phyloP scores from a whole-genome alignment of 2,797 vertebrate genomes.

The Scolopax bukidnonensis region DNA sequence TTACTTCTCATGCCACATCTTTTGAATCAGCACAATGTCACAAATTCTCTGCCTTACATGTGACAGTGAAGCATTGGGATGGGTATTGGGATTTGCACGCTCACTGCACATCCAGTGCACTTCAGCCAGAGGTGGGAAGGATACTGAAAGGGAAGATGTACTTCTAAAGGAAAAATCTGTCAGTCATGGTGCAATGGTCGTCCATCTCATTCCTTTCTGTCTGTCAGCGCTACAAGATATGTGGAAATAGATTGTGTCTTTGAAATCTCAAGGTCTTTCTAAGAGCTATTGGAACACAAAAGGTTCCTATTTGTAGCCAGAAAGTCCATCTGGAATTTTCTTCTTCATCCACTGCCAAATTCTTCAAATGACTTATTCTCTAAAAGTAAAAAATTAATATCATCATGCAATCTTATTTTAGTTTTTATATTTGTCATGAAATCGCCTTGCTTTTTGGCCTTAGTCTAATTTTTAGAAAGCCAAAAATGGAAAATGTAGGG shows the following conservation, averaged over 20 bases:
- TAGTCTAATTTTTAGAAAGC: background rate
- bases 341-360: background rate
- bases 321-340: conserved; percentile 24
- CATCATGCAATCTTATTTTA: background rate
- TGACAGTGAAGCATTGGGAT: conserved; percentile 62
- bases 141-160: background rate
- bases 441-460: background rate
- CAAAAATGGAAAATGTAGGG: background rate
- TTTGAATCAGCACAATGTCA: conserved; percentile 62
- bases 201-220: conserved; percentile 24
- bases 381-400: background rate
- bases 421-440: background rate
- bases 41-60: conserved; percentile 15
- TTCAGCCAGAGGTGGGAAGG: conserved; percentile 15
- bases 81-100: conserved; percentile 53
- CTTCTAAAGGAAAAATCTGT: conserved; percentile 51
- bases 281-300: conserved; percentile 1
- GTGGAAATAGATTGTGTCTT: conserved; percentile 50
- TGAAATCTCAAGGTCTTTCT: conserved; percentile 59
- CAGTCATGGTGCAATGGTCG: conserved; percentile 6
- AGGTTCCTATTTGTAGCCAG: background rate
- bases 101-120: conserved; percentile 30
- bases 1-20: conserved; percentile 43
- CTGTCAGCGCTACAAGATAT: conserved; percentile 7
- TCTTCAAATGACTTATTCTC: background rate